Base-by-base conservation (phyloP, 1,140 invertebrate genomes). In the Rhagoletis zephyria region DNA sequence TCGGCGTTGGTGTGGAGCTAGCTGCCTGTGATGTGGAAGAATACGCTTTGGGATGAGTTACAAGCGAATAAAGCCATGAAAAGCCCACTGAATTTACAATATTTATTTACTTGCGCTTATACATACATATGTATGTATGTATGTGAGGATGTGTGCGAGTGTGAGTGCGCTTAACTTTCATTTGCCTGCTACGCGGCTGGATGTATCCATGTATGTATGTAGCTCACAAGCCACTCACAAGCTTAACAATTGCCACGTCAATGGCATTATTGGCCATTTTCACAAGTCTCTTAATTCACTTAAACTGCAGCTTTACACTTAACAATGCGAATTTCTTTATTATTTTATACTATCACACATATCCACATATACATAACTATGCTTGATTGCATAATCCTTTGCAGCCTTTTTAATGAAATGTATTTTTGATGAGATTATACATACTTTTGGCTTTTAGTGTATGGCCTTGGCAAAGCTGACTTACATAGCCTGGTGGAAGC, bases 261-360 rank as follows among this genome's bases (percentile, higher is more conserved):
- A 19, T 81, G 48, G 48, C 74, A 81, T 81, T 81, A 56, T 81
- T 81, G 9, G 9, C 7, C 51, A 56, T 56, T 81, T 81, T 56
- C n/a, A 59, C n/a, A 59, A 9, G 45, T 7, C 74, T n/a, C 9
- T 81, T 59, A 4, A 48, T 16, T 12, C n/a, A 48, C 48, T 56
- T 81, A 56, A 81, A 51, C 9, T 1, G 4, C n/a, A 45, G 51
- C 74, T 81, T 81, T n/a, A 16, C 48, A 81, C 45, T 56, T 81
- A 81, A 81, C 40, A 48, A 48, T 74, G 42, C 3, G 42, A 56
- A 56, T 7, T 56, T 56, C 4, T 40, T 19, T 7, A 40, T 63
- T 63, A 63, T 63, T 63, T 63, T 63, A 2, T 56, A 10, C 10
- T 56, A 56, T 56, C 51, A 10, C 61, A 63, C 16, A 1, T 4